These are phyloP conservation scores for Cyclophora punctaria DNA, from an alignment of 2,888 invertebrate genomes.

Conservation along the genomic window DNA sequence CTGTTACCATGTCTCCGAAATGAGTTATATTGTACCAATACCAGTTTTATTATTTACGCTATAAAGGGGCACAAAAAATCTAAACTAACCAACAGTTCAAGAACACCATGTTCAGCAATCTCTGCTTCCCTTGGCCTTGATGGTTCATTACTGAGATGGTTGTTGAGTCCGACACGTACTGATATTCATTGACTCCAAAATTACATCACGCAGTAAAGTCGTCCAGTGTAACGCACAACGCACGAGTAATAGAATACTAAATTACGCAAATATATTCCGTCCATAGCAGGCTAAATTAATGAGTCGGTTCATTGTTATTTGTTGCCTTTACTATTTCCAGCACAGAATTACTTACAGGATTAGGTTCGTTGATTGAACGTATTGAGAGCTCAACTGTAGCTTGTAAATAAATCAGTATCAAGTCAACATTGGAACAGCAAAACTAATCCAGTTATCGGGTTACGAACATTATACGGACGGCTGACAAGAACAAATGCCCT, in stretches of 20 bases:
- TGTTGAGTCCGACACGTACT: constrained; percentile 21
- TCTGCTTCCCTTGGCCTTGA: constrained; percentile 37
- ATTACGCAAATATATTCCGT: background rate
- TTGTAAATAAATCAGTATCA: constrained; percentile 28
- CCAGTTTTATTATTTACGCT: too few species aligned
- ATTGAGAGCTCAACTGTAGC: background rate
- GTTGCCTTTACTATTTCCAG: too few species aligned
- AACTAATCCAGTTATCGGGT: constrained; percentile 28
- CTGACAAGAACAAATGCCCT: constrained; percentile 27
- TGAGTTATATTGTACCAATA: too few species aligned
- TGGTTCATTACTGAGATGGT: constrained; percentile 32
- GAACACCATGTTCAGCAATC: constrained; percentile 21
- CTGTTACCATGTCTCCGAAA: too few species aligned
- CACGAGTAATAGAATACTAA: constrained; percentile 3
- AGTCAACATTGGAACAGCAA: constrained; percentile 20
- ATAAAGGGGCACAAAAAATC: constrained; percentile 10
- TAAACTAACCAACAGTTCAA: constrained; percentile 11
- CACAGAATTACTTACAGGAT: too few species aligned
- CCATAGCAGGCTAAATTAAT: background rate
- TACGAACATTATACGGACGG: constrained; percentile 25
- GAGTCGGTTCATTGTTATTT: constrained; percentile 12
- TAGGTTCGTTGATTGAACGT: too few species aligned
- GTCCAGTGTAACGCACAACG: constrained; percentile 23
- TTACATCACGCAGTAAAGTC: constrained; percentile 41
- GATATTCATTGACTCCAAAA: constrained; percentile 26